Base-by-base conservation (phyloP, 2,113 vertebrate genomes). In the Electrona antarctica region DNA sequence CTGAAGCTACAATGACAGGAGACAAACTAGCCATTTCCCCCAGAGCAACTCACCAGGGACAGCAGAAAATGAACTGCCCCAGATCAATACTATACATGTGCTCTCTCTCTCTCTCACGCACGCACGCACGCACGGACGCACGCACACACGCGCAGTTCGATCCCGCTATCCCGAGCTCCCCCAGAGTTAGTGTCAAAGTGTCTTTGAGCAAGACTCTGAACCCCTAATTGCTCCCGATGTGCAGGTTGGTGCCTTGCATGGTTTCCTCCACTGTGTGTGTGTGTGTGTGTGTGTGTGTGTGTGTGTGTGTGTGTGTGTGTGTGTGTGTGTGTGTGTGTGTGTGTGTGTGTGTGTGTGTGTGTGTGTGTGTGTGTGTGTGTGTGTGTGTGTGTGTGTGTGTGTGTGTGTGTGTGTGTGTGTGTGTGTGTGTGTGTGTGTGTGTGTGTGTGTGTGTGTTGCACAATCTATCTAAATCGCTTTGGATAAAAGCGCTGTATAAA, bases 1-100 rank as follows among this genome's bases (percentile, higher is more conserved):
- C 61, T 84, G 85, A 86, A 86, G 87, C 81, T 80, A 84, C 81
- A 80, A 77, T 90, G 91, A 92, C 89, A 91, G 88, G 81, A 92
- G 90, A 93, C 89, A 92, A 92, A 93, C 88, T 91, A 81, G 90
- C 91, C 62, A 91, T 90, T 91, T 91, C 91, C 91, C 89, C 84
- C 78, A 72, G 79, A 87, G 79, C 80, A 89, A 87, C 84, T 89
- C 90, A 91, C 87, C 78, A 45, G 89, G 91, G 91, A 92, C 87
- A 77, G 78, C 69, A 87, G 90, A 91, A 90, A 93, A 92, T 93
- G 87, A 91, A 92, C 90, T 89, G 85, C 77, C 80, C 73, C 64
- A 47, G 82, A 92, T 93, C 92, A 88, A 93, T 93, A 92, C 79
- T 64, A 73, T 64, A 77, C 33, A 41, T 41, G 33, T 6, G 3